A percentile compares a stretch with the other conserved stretches of the same genome.
These are phyloP conservation scores for Camponotus vicinus DNA, from an alignment of 1,140 invertebrate species.

Conservation along the genomic window DNA sequence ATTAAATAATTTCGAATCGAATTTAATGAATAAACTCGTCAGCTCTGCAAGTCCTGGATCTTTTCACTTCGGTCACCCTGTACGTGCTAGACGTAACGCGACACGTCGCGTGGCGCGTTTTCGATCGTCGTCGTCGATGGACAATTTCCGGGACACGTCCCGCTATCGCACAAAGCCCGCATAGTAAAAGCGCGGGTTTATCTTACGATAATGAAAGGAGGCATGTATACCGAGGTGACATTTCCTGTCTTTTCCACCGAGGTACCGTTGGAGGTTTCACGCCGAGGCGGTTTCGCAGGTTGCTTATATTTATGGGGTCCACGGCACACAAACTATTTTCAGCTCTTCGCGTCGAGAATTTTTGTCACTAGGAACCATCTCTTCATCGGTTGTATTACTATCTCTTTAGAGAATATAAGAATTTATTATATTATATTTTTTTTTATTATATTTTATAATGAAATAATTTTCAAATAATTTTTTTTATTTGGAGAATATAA, in stretches of 20 bases:
- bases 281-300: constrained; percentile 2
- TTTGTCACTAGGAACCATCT: neutral
- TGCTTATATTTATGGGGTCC: constrained; percentile 32
- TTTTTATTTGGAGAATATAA: too few relatives aligned
- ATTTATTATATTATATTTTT: neutral
- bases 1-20: neutral
- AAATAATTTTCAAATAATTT: neutral
- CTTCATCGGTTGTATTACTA: neutral
- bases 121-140: constrained; percentile 42
- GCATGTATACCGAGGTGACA: constrained; percentile 66
- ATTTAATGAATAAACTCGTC: too few relatives aligned
- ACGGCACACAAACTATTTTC: constrained; percentile 29
- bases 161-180: constrained; percentile 48
- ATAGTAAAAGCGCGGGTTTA: constrained; percentile 64
- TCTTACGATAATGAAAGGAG: constrained; percentile 72
- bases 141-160: constrained; percentile 58
- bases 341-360: neutral
- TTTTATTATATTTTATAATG: neutral
- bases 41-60: too few relatives aligned
- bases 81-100: constrained; percentile 35
- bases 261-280: constrained; percentile 56
- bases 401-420: neutral
- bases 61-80: too few relatives aligned
- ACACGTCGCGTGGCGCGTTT: constrained; percentile 20
- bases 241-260: constrained; percentile 67